These are phyloP conservation scores for Sphaerodactylus townsendi DNA, from an alignment of 2,113 vertebrate species.

Conservation along the genomic window DNA sequence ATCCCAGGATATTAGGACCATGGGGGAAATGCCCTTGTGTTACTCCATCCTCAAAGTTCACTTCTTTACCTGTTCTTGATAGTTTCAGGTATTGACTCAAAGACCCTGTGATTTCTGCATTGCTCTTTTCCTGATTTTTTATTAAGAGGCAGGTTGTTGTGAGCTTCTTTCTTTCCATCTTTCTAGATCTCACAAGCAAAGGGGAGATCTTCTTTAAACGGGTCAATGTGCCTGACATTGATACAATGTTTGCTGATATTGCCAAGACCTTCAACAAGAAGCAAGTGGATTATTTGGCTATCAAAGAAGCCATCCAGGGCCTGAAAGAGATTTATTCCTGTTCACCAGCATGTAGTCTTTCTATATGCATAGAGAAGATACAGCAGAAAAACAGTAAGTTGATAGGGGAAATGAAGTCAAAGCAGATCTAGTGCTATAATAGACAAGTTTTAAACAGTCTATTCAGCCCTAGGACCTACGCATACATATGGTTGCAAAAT, in stretches of 20 bases:
- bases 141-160: neutral
- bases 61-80: neutral
- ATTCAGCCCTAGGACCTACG: neutral
- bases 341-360: constrained; percentile 21
- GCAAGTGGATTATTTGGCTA: constrained; percentile 62
- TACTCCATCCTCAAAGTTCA: neutral
- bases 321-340: constrained; percentile 58
- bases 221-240: constrained; percentile 60
- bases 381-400: constrained; percentile 64
- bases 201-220: constrained; percentile 56
- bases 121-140: accelerated
- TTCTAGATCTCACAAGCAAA: neutral
- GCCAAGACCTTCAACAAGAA: constrained; percentile 72
- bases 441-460: neutral
- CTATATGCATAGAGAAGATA: constrained; percentile 58
- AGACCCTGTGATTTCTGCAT: neutral
- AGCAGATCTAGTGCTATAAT: neutral
- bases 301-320: constrained; percentile 52
- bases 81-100: neutral
- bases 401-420: accelerated
- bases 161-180: constrained; percentile 6
- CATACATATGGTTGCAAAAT: neutral
- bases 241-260: constrained; percentile 62
- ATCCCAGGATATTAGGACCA: too few relatives aligned
- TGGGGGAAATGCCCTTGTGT: too few relatives aligned